phyloP scores from a whole-genome alignment of 1,140 invertebrate genomes.

The Drosophila eugracilis region DNA sequence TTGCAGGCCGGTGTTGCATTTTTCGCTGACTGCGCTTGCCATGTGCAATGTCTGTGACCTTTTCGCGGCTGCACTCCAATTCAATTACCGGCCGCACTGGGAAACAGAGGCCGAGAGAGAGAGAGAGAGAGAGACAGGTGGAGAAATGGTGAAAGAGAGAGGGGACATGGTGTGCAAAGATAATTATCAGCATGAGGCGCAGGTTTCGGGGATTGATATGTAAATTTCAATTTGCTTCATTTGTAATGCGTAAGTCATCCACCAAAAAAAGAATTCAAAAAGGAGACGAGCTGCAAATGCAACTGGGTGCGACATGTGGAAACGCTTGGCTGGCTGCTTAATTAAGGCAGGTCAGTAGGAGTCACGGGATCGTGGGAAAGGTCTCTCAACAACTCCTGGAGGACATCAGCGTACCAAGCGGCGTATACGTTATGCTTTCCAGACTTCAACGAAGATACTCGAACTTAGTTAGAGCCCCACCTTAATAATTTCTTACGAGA shows the following conservation, averaged over 20 bases:
- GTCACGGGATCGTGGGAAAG: conserved; percentile 63
- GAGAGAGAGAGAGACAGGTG: conserved; percentile 11
- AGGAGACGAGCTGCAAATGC: conserved; percentile 27
- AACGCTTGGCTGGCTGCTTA: conserved; percentile 58
- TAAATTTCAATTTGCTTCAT: conserved; percentile 64
- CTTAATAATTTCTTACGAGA: conserved; percentile 19
- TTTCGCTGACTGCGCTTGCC: conserved; percentile 37
- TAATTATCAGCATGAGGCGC: conserved; percentile 77
- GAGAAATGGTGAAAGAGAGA: conserved; percentile 13
- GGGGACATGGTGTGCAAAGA: conserved; percentile 34
- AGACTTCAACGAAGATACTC: not conserved
- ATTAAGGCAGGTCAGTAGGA: conserved; percentile 69
- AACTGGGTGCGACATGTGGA: conserved; percentile 61
- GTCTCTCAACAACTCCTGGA: not conserved
- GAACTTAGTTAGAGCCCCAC: not conserved
- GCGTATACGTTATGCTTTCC: conserved; percentile 46
- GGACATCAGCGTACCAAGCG: conserved; percentile 16
- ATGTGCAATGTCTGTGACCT: conserved; percentile 76
- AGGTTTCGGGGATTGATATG: conserved; percentile 72
- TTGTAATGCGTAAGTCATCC: conserved; percentile 73
- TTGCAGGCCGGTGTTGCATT: conserved; percentile 42
- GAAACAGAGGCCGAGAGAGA: conserved; percentile 18
- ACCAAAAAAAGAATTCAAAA: conserved; percentile 17
- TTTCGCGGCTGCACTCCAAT: conserved; percentile 71
- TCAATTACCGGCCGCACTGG: conserved; percentile 58